phyloP scores from a whole-genome alignment of 1,140 invertebrate genomes.

The Notospermus geniculatus region DNA sequence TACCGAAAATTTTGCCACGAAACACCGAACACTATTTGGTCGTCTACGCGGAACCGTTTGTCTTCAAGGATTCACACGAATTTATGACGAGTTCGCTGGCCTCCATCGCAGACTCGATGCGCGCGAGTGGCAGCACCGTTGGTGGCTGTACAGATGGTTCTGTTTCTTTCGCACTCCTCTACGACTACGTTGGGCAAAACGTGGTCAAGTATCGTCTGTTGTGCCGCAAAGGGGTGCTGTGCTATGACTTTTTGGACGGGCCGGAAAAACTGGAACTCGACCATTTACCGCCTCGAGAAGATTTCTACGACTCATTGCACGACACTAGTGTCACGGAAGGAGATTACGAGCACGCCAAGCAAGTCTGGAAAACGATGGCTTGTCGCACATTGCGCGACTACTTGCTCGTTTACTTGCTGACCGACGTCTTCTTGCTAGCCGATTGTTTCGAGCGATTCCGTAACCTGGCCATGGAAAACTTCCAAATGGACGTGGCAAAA shows the following conservation, averaged over 20 bases:
- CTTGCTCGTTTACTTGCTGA: background rate
- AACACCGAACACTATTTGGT: background rate
- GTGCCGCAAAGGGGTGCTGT: background rate
- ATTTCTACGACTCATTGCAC: background rate
- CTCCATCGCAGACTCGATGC: background rate
- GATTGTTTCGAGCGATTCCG: background rate
- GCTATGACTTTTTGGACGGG: conserved; percentile 1
- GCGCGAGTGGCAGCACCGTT: background rate
- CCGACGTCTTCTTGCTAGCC: conserved; percentile 3
- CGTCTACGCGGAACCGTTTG: background rate
- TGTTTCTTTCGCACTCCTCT: background rate
- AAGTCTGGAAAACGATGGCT: background rate
- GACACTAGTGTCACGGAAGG: background rate
- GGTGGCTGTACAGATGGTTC: background rate
- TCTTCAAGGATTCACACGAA: background rate
- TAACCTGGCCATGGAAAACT: background rate
- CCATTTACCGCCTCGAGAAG: background rate
- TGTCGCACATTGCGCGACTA: background rate
- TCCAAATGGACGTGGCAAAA: background rate
- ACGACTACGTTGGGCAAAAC: too few species aligned
- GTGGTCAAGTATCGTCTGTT: background rate
- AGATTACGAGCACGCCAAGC: background rate
- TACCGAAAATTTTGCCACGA: background rate
- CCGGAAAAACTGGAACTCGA: background rate
- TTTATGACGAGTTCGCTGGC: background rate